Conservation (phyloP, 2,797 vertebrate species). For the Anguilla marmorata region DNA sequence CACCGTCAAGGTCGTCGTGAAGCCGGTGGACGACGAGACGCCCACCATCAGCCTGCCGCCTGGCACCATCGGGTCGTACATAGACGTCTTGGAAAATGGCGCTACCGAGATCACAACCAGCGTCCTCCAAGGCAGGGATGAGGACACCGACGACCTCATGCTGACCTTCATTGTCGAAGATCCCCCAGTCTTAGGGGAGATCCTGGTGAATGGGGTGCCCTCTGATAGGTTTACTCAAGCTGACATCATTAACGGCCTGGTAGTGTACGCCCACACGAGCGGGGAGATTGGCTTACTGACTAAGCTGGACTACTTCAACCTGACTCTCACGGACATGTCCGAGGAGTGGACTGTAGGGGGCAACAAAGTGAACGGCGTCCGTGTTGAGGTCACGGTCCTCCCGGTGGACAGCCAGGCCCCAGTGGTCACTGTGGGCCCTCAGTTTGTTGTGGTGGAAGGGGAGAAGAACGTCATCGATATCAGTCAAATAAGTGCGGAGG, state of each 20-base stretch:
- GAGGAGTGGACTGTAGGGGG: constrained; percentile 85
- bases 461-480: constrained; percentile 77
- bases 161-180: constrained; percentile 88
- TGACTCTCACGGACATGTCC: constrained; percentile 88
- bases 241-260: constrained; percentile 85
- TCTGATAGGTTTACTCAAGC: constrained; percentile 84
- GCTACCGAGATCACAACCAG: constrained; percentile 86
- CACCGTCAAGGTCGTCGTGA: constrained; percentile 80
- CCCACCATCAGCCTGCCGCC: constrained; percentile 71
- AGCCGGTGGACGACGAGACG: constrained; percentile 79
- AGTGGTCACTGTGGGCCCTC: constrained; percentile 75
- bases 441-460: constrained; percentile 82
- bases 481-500: constrained; percentile 77
- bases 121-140: constrained; percentile 82
- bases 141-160: constrained; percentile 85
- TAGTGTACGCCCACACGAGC: constrained; percentile 85
- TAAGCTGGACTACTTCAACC: constrained; percentile 83
- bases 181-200: constrained; percentile 77
- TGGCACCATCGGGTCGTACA: constrained; percentile 82
- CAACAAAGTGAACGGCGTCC: constrained; percentile 78
- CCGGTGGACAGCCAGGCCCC: constrained; percentile 90
- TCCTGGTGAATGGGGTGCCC: constrained; percentile 81
- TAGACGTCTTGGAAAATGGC: constrained; percentile 89
- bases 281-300: constrained; percentile 85
- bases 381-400: constrained; percentile 83